These are phyloP conservation scores for Eupithecia dodoneata DNA, from an alignment of 2,888 invertebrate species.

Conservation along the genomic window DNA sequence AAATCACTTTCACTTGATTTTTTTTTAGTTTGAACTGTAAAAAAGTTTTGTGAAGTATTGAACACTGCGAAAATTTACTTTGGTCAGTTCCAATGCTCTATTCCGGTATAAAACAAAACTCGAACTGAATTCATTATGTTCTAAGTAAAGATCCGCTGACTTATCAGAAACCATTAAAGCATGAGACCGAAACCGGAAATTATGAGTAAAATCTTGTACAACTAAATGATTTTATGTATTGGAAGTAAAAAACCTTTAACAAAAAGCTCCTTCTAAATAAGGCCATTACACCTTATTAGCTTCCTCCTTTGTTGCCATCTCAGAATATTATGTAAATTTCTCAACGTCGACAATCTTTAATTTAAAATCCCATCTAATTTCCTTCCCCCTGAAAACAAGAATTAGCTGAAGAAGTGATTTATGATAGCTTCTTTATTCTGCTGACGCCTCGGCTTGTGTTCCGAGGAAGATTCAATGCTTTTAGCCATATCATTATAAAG, in stretches of 20 bases:
- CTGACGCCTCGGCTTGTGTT: slow-evolving; percentile 10
- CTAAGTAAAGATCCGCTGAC: neutral
- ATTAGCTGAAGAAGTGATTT: slow-evolving; percentile 23
- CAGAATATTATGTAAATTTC: slow-evolving; percentile 14
- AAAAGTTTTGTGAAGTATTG: neutral
- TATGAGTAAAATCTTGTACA: neutral
- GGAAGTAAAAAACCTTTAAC: neutral
- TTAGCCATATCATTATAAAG: neutral
- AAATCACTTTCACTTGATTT: neutral
- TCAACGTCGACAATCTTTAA: slow-evolving; percentile 12
- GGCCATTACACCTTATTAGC: slow-evolving; percentile 6
- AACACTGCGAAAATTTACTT: neutral
- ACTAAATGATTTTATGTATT: neutral
- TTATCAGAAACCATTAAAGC: neutral
- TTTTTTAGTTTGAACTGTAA: neutral
- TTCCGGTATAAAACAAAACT: neutral
- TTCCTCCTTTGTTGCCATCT: slow-evolving; percentile 3
- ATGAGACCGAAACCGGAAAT: neutral
- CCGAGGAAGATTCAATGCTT: neutral
- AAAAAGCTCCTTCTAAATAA: slow-evolving; percentile 1
- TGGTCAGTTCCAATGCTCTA: neutral
- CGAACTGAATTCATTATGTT: neutral
- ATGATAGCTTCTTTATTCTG: slow-evolving; percentile 22
- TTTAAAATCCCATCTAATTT: slow-evolving; percentile 13
- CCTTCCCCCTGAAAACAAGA: slow-evolving; percentile 8